Evolutionary conservation across 2,888 invertebrate species (phyloP).

Genomic region (Charanyca ferruginea): DNA sequence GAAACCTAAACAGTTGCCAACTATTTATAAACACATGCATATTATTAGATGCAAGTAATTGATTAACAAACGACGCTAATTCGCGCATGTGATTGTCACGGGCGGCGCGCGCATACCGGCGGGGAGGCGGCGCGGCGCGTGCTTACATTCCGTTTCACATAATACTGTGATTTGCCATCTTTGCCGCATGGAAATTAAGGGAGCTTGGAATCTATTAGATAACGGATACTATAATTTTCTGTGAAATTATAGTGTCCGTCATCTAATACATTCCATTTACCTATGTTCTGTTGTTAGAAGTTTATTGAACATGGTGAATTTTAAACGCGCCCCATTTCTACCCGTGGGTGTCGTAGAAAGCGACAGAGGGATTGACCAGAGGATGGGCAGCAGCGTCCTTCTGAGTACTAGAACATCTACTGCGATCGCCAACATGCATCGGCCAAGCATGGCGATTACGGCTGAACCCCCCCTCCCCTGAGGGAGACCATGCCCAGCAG

Average conservation of each 20-base stretch:
- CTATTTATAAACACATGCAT: constrained; percentile 40
- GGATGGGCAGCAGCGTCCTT: too few relatives aligned
- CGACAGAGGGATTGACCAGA: too few relatives aligned
- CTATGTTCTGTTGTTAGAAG: background rate
- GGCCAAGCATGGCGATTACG: too few relatives aligned
- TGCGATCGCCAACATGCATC: too few relatives aligned
- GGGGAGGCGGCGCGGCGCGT: constrained; percentile 82
- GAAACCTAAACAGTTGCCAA: background rate
- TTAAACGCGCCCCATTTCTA: too few relatives aligned
- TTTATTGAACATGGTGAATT: background rate
- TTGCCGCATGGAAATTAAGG: constrained; percentile 72
- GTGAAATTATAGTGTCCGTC: background rate
- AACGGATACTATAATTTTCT: constrained; percentile 6
- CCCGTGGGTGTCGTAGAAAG: too few relatives aligned
- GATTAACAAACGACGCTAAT: constrained; percentile 61
- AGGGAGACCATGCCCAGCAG: too few relatives aligned
- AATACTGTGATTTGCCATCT: constrained; percentile 71
- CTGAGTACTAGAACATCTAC: too few relatives aligned
- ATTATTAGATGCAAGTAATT: constrained; percentile 56
- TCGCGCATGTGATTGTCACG: constrained; percentile 66
- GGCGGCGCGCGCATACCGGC: constrained; percentile 78
- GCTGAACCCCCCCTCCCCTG: too few relatives aligned
- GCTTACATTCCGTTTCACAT: constrained; percentile 89
- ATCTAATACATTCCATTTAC: too few relatives aligned
- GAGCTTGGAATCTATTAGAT: constrained; percentile 57